phyloP scores from a whole-genome alignment of 2,113 vertebrate species.

The Alethe diademata region DNA sequence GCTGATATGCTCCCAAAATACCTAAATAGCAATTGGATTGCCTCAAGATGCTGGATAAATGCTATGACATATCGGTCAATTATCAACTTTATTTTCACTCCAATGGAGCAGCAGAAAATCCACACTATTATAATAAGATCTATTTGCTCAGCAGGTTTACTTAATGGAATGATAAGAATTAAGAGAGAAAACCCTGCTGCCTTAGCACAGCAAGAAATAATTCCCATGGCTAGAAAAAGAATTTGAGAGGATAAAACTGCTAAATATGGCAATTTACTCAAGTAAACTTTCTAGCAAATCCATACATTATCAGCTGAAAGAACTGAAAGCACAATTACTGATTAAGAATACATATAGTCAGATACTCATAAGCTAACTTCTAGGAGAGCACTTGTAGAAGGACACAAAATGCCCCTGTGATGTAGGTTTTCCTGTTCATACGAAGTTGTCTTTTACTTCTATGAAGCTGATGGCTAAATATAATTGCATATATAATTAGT shows the following conservation, averaged over 20 bases:
- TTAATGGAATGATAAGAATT: constrained; percentile 46
- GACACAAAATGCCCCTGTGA: fast-evolving
- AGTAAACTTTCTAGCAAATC: neutral
- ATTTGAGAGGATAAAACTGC: neutral
- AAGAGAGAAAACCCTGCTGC: constrained; percentile 30
- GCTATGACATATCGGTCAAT: neutral
- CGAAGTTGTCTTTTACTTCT: neutral
- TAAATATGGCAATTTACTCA: neutral
- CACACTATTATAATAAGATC: neutral
- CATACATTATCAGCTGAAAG: neutral
- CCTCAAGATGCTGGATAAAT: neutral
- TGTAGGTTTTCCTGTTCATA: neutral
- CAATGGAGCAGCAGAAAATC: neutral
- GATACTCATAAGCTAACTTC: neutral
- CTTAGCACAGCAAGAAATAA: constrained; percentile 43
- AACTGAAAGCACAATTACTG: neutral
- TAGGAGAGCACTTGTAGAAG: neutral
- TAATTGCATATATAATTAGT: neutral
- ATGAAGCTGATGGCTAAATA: neutral
- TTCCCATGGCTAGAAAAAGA: constrained; percentile 17
- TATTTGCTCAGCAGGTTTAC: constrained; percentile 5
- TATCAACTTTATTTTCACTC: constrained; percentile 28
- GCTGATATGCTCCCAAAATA: neutral
- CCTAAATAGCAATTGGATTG: neutral
- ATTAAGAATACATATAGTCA: neutral